These are phyloP conservation scores for Whitmania pigra DNA, from an alignment of 1,140 invertebrate species.

Conservation along the genomic window DNA sequence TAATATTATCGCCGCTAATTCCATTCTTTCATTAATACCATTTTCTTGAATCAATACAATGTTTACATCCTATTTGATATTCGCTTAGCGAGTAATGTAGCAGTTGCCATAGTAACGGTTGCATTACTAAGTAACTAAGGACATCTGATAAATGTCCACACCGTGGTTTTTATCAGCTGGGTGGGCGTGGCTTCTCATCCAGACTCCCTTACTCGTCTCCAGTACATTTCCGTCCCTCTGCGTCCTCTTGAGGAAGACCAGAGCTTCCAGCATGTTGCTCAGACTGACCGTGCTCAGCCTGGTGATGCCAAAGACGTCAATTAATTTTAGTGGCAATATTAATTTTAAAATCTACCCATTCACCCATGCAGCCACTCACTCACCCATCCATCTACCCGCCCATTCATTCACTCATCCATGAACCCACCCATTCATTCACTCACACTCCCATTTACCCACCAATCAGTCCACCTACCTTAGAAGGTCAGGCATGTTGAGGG, in stretches of 20 bases:
- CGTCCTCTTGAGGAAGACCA: slow-evolving; percentile 33
- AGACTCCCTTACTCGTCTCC: slow-evolving; percentile 32
- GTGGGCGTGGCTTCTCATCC: slow-evolving; percentile 32
- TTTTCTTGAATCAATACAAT: no score
- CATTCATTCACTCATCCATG: no score
- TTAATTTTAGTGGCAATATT: no score
- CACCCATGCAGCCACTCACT: background rate
- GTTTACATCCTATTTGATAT: no score
- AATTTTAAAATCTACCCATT: background rate
- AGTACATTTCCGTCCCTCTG: slow-evolving; percentile 31
- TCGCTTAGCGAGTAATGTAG: no score
- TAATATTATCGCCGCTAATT: no score
- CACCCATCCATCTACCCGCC: no score
- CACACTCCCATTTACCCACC: background rate
- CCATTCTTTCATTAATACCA: no score
- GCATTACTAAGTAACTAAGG: no score
- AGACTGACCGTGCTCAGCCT: slow-evolving; percentile 32
- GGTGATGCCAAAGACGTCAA: background rate
- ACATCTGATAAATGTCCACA: background rate
- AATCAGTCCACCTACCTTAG: slow-evolving; percentile 28
- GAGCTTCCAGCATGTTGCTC: slow-evolving; percentile 30
- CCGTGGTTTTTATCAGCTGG: slow-evolving; percentile 8
- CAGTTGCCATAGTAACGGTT: no score
- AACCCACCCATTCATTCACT: background rate
- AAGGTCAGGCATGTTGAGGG: slow-evolving; percentile 28